Conservation (phyloP, 2,113 vertebrate species). For the Pteruthius melanotis region DNA sequence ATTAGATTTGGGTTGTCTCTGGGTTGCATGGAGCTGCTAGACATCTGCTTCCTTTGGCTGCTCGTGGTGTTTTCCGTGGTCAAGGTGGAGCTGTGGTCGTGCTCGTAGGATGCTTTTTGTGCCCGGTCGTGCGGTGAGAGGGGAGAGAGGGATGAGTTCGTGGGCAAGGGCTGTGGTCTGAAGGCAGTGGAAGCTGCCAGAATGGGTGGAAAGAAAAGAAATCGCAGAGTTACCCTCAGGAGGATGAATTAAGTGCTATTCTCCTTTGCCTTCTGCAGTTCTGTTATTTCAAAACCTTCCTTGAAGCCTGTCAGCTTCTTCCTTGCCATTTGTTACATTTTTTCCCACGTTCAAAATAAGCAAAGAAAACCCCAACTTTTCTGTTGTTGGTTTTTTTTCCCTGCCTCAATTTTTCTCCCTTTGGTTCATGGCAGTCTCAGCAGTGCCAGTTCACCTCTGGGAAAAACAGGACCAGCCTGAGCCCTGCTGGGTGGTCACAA, state of each 20-base stretch:
- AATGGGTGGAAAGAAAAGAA: not conserved
- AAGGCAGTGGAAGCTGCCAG: not conserved
- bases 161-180: not conserved
- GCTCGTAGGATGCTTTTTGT: not conserved
- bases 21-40: not conserved
- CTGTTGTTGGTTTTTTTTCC: rapidly evolving
- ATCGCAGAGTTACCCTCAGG: not conserved
- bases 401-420: not conserved
- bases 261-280: not conserved
- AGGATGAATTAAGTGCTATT: constrained; percentile 1
- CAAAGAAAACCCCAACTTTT: not conserved
- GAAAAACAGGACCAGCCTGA: not conserved
- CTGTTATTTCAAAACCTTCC: not conserved
- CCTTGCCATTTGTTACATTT: constrained; percentile 13
- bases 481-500: not conserved
- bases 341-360: not conserved
- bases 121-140: not conserved
- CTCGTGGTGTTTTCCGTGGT: not conserved
- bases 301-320: constrained; percentile 10
- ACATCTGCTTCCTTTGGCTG: constrained; percentile 30
- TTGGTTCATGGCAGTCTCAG: not conserved
- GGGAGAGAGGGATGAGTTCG: not conserved
- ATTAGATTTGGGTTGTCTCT: constrained; percentile 27
- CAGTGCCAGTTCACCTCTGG: not conserved
- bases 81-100: not conserved